Evolutionary conservation across 2,113 vertebrate species (phyloP), one percentile per base, ranked within the genome.

Genomic region (Solea solea): DNA sequence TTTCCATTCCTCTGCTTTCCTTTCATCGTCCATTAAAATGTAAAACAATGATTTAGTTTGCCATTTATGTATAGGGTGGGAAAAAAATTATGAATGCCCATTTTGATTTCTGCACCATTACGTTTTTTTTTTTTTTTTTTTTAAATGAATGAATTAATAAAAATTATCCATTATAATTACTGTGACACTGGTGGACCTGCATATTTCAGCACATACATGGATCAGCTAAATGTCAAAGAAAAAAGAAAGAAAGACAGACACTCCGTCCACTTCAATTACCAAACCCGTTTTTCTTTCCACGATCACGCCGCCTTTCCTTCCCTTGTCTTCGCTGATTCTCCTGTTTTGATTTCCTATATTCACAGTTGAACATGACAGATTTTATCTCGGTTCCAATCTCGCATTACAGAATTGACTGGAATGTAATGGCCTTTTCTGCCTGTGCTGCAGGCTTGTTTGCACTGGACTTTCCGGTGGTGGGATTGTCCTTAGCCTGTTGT

Each of bases 401-500:
- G 44, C 44, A 50, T 76, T 50, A 76, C 12, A 68, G 61, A 81
- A 78, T 52, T 61, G 61, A 62, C 34, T 63, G 41, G 25, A 73
- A 61, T 56, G 49, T 53, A 86, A 86, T 69, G 49, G 64, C 44
- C 49, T 76, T 77, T 75, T 75, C 60, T 67, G 73, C 52, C 65
- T 1, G 7, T 66, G 53, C 65, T 53, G 56, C 53, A 56, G 16
- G 34, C 57, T 79, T 63, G 56, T 78, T 81, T 80, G 74, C 70
- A 67, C 72, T 45, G 10, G 59, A 28, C 66, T 66, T 81, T 76
- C 14, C 56, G 1, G 44, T 46, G 40, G 50, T 42, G 60, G 76
- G 69, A 79, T 39, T 76, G 67, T 83, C 75, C 74, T 74, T 69
- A 78, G 63, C 70, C 45, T 74, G 52, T 62, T 59, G 78, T 50